phyloP scores from a whole-genome alignment of 1,140 invertebrate species.

The Meloidogyne chitwoodi region DNA sequence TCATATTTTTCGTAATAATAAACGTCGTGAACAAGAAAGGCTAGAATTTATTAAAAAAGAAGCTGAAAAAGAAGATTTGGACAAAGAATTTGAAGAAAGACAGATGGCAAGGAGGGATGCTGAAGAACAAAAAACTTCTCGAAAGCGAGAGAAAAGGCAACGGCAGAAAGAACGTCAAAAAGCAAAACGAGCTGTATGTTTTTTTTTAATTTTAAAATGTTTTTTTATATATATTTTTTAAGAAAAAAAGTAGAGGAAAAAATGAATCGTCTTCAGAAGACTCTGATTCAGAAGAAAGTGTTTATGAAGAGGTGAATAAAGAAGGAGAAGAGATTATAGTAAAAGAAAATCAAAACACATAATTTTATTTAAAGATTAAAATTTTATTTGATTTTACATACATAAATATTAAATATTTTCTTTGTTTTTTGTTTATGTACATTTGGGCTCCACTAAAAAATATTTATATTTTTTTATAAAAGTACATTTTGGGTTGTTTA shows the following conservation, averaged over 20 bases:
- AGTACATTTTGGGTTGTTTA: too few species aligned
- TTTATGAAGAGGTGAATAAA: not conserved
- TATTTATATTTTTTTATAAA: too few species aligned
- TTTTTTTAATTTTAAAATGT: not conserved
- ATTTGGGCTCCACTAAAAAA: too few species aligned
- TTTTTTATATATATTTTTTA: not conserved
- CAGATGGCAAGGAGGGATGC: conserved; percentile 20
- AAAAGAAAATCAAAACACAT: not conserved
- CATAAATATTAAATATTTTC: too few species aligned
- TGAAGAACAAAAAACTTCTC: conserved; percentile 34
- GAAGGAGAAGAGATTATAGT: not conserved
- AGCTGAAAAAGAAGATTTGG: conserved; percentile 44
- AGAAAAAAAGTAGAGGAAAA: not conserved
- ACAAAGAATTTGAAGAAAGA: conserved; percentile 43
- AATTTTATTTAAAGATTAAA: too few species aligned
- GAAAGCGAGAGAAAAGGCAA: conserved; percentile 36
- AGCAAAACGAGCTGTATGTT: conserved; percentile 9
- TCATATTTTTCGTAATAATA: conserved; percentile 54
- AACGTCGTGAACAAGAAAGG: conserved; percentile 50
- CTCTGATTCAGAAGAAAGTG: not conserved
- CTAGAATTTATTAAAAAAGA: conserved; percentile 49
- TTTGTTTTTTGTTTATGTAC: too few species aligned
- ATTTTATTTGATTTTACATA: too few species aligned
- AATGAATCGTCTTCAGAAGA: not conserved
- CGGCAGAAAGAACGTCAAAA: conserved; percentile 31